Base-by-base conservation (phyloP, 2,113 vertebrate species). In the Caranx ignobilis region DNA sequence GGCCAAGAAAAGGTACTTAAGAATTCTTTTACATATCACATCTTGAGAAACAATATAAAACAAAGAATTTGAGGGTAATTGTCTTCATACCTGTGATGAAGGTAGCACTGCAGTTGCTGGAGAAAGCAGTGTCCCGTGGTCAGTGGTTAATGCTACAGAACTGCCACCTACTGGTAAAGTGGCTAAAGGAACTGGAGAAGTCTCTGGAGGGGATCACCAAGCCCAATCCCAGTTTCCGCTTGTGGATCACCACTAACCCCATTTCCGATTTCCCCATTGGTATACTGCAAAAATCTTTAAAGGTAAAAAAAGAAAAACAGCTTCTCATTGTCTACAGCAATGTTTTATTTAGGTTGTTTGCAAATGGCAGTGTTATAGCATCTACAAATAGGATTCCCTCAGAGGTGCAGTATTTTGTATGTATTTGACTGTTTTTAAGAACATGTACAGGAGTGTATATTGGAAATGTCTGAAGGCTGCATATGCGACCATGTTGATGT, bases 71-170 rank as follows among this genome's bases (percentile, higher is more conserved):
- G 31, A 75, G 16, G 0, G 0, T 56, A 15, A 45, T 26, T 80
- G 45, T 70, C 7, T 45, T 60, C 52, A 13, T 79, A 3, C 19
- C 6, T 72, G 6, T 83, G n/a, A 62, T 88, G 2, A 83, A 99
- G 98, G 92, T 97, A 2, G 97, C 97, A 0, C 85, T 99, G 84
- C 96, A 97, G 91, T 82, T 99, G 89, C 93, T 99, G 93, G 95
- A 97, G 60, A 93, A 80, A 0, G 96, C 94, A 0, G 96, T 92
- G 57, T 88, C 94, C 3, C 87, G 89, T 0, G 98, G 97, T 2
- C 96, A 97, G 66, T 99, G 98, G 98, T 92, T 99, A 18, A 97
- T 99, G 96, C 50, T 99, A 13, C 98, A 99, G 94, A 99, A 99
- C 89, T 99, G 98, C 76, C 98, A 99, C 83, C 95, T 99, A 35